These are phyloP conservation scores for Odocoileus hemionus DNA, from an alignment of 2,113 vertebrate species.

Conservation along the genomic window DNA sequence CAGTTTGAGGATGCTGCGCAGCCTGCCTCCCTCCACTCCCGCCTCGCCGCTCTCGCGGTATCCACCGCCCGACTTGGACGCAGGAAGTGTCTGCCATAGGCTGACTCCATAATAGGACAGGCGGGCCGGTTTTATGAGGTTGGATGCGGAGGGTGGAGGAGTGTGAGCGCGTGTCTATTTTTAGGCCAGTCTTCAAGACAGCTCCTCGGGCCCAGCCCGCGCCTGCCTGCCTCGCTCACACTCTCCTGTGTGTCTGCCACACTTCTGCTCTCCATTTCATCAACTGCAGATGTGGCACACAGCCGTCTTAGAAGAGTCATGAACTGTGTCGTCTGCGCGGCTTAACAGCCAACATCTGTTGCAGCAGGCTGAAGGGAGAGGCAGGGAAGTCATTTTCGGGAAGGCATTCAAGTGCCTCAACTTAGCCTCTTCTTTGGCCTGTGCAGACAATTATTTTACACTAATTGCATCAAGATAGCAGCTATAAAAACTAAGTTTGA, in stretches of 20 bases:
- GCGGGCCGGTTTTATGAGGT: constrained; percentile 69
- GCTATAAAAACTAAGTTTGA: constrained; percentile 43
- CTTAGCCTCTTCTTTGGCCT: constrained; percentile 70
- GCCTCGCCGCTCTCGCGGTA: constrained; percentile 70
- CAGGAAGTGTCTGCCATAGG: constrained; percentile 71
- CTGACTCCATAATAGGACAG: constrained; percentile 74
- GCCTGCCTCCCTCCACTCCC: constrained; percentile 73
- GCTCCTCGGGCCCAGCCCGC: constrained; percentile 71
- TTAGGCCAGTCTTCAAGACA: constrained; percentile 79
- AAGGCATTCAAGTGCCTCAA: constrained; percentile 59
- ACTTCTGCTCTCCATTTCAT: constrained; percentile 81
- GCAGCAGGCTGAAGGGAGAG: constrained; percentile 80
- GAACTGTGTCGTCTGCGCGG: constrained; percentile 87
- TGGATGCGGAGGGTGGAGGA: constrained; percentile 69
- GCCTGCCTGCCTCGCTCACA: constrained; percentile 73
- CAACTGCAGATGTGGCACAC: constrained; percentile 85
- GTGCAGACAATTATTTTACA: constrained; percentile 66
- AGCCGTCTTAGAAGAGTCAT: constrained; percentile 84
- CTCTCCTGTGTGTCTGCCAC: constrained; percentile 79
- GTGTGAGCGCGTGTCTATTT: constrained; percentile 78
- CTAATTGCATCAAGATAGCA: constrained; percentile 77
- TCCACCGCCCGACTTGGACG: constrained; percentile 45
- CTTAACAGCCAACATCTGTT: constrained; percentile 89
- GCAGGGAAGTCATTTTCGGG: constrained; percentile 75
- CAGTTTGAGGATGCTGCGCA: constrained; percentile 77